Percentiles rank a stretch among this genome's conserved stretches.
Evolutionary conservation across 2,113 vertebrate species (phyloP).

Genomic region (Epinephelus fuscoguttatus): DNA sequence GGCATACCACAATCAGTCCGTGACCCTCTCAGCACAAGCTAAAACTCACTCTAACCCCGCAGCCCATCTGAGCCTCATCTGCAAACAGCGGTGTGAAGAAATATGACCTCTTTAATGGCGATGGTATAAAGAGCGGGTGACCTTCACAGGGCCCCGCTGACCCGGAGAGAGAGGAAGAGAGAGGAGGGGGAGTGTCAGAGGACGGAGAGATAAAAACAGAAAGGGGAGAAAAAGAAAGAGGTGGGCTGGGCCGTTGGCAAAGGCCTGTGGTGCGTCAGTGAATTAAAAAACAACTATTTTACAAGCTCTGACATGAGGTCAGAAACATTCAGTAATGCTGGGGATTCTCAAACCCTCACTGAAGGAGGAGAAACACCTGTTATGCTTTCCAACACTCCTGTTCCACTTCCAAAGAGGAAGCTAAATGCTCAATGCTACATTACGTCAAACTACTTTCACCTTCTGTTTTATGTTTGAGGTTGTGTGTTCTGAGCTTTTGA

Average conservation of each 20-base stretch:
- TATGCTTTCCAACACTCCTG: not conserved
- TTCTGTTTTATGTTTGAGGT: conserved; percentile 9
- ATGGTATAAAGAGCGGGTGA: conserved; percentile 59
- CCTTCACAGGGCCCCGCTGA: conserved; percentile 59
- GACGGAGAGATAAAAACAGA: conserved; percentile 38
- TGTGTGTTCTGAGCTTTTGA: conserved; percentile 11
- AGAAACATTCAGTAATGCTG: conserved; percentile 4
- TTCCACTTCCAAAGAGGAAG: not conserved
- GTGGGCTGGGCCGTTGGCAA: conserved; percentile 54
- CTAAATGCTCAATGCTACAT: not conserved
- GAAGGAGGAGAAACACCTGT: not conserved
- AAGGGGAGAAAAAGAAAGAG: conserved; percentile 53
- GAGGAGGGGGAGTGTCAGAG: conserved; percentile 47
- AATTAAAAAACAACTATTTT: conserved; percentile 73
- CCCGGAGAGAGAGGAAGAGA: conserved; percentile 38
- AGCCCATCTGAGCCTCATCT: conserved; percentile 31
- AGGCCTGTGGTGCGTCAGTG: conserved; percentile 44
- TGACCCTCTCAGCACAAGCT: conserved; percentile 31
- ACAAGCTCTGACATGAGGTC: conserved; percentile 56
- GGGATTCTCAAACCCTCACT: conserved; percentile 2
- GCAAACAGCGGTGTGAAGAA: conserved; percentile 50
- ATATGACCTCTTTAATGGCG: conserved; percentile 60
- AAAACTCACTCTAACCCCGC: conserved; percentile 29
- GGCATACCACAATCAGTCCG: conserved; percentile 59
- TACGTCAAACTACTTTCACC: not conserved